Percentiles rank a stretch among this genome's conserved stretches.
Conservation (phyloP, 2,113 vertebrate genomes). For the Microtus montanus region DNA sequence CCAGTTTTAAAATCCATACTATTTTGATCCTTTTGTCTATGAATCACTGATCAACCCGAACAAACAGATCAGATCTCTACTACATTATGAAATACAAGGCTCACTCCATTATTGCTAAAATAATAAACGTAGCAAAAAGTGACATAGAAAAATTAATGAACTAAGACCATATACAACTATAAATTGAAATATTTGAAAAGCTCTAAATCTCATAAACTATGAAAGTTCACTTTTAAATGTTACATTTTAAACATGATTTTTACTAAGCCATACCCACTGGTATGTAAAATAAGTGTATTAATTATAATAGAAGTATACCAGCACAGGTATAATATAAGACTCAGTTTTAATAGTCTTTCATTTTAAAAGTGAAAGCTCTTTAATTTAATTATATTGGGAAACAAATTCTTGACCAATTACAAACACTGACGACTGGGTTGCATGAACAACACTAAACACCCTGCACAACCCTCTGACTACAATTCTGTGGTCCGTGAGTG, state of each 20-base stretch:
- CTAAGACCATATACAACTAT: background rate
- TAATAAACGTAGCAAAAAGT: slow-evolving; percentile 10
- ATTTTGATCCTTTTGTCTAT: slow-evolving; percentile 37
- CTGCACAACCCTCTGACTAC: background rate
- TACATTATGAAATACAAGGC: slow-evolving; percentile 27
- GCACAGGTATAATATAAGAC: slow-evolving; percentile 36
- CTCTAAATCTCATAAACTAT: background rate
- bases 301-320: background rate
- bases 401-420: background rate
- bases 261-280: slow-evolving; percentile 10
- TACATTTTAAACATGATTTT: slow-evolving; percentile 21
- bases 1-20: slow-evolving; percentile 23
- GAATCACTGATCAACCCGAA: slow-evolving; percentile 35
- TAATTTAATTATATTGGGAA: background rate
- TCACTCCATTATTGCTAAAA: background rate
- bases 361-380: slow-evolving; percentile 27
- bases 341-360: slow-evolving; percentile 21
- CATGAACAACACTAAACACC: background rate
- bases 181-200: slow-evolving; percentile 4
- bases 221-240: slow-evolving; percentile 54
- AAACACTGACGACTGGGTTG: background rate
- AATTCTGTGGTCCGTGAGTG: background rate
- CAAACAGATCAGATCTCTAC: background rate
- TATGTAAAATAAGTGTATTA: slow-evolving; percentile 52
- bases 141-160: slow-evolving; percentile 5